Percentiles rank a stretch among this genome's conserved stretches.
phyloP scores from a whole-genome alignment of 30 jellyfish, hydroid and myxozoan genomes.

The Haliclystus octoradiatus region DNA sequence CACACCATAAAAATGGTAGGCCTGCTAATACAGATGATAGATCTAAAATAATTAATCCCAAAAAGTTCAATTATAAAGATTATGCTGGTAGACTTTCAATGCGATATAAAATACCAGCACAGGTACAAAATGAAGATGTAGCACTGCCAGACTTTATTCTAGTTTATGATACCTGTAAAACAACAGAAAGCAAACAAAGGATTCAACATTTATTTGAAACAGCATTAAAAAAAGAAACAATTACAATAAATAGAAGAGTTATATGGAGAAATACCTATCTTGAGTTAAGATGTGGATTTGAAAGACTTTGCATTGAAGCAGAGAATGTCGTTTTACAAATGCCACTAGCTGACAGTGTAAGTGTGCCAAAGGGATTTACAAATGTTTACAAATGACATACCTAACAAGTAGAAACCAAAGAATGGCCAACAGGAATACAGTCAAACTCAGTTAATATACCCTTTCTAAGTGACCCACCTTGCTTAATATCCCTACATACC shows the following conservation, averaged over 20 bases:
- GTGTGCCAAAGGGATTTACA: too few relatives aligned
- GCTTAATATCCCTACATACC: too few relatives aligned
- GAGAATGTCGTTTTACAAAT: conserved; percentile 59
- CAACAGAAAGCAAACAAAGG: conserved; percentile 15
- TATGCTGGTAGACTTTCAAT: conserved; percentile 37
- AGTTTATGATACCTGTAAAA: conserved; percentile 37
- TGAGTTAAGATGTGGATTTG: conserved; percentile 69
- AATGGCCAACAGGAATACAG: too few relatives aligned
- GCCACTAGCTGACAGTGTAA: conserved; percentile 84
- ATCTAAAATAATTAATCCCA: too few relatives aligned
- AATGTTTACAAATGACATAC: too few relatives aligned
- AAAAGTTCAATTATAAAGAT: conserved; percentile 23
- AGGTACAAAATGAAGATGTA: conserved; percentile 4
- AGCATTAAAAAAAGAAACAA: conserved; percentile 24
- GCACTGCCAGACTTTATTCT: conserved; percentile 55
- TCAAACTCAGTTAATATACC: too few relatives aligned
- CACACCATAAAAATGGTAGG: too few relatives aligned
- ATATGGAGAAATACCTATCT: conserved; percentile 40
- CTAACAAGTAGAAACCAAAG: too few relatives aligned
- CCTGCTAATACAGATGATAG: too few relatives aligned
- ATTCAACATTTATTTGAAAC: conserved; percentile 52
- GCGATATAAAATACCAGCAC: conserved; percentile 20
- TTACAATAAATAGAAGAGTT: conserved; percentile 24
- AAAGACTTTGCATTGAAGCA: conserved; percentile 86
- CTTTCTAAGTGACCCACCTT: too few relatives aligned